Base-by-base conservation (phyloP, 2,888 invertebrate genomes). In the Sussaba pulchella region DNA sequence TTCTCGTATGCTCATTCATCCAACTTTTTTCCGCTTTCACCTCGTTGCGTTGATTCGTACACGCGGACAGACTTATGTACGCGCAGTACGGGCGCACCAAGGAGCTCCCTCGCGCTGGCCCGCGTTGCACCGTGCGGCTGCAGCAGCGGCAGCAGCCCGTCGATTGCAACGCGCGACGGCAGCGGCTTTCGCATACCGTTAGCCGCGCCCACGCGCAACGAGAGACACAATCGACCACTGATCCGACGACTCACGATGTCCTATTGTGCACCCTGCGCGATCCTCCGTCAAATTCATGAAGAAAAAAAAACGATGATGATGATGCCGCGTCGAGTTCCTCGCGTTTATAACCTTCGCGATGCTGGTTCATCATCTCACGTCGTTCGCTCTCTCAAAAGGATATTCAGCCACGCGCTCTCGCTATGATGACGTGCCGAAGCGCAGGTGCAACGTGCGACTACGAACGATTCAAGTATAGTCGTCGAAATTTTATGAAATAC, bases 161-260 rank as follows among this genome's bases (percentile, higher is more conserved):
- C 66, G 47, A 57, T 36, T 19, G 67, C 36, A 31, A 39, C 67
- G 61, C 67, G 61, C 75, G 14, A 67, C 72, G 61, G 72, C 72
- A 43, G 72, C 78, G 73, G 78, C 78, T 78, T 69, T 78, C 67
- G 70, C 81, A 74, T 78, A 78, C 81, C 81, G 81, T 81, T 81
- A 81, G 70, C 69, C 57, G 54, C 81, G 78, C 81, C 81, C 81
- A 81, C 81, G 70, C 67, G 54, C 54, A 63, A 63, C 69, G 57
- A 69, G 73, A 73, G 69, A 69, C 57, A 74, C 78, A 81, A 78
- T 74, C 73, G 81, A 81, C 41, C 45, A 69, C 67, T 59, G 54
- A 81, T 78, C 78, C 67, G 81, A 73, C 73, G 73, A 78, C 74
- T 75, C 74, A 69, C 50, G 78, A 41, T 43, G 57, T 50, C 36